A percentile compares a stretch with the other conserved stretches of the same genome.
Evolutionary conservation across 2,888 invertebrate genomes (phyloP).

Genomic region (Chymomyza procnemis): DNA sequence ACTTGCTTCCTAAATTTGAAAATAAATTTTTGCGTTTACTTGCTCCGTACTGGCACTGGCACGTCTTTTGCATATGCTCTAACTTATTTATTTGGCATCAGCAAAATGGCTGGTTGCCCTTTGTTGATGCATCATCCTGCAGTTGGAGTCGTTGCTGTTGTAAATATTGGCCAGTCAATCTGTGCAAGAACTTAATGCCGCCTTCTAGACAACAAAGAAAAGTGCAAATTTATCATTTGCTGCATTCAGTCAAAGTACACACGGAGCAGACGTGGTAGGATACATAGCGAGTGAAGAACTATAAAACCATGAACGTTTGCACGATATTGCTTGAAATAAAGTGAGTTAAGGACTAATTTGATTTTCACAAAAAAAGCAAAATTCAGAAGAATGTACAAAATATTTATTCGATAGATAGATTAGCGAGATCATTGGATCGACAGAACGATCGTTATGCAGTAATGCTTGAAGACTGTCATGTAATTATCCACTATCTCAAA

Average conservation of each 20-base stretch:
- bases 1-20: conserved; percentile 52
- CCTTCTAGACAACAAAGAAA: conserved; percentile 65
- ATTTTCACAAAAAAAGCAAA: too few species aligned
- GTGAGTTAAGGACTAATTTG: too few species aligned
- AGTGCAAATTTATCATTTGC: conserved; percentile 62
- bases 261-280: not conserved
- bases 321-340: too few species aligned
- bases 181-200: conserved; percentile 46
- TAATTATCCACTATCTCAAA: too few species aligned
- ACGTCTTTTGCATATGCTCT: conserved; percentile 41
- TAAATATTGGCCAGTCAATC: conserved; percentile 43
- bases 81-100: not conserved
- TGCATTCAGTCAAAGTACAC: conserved; percentile 24
- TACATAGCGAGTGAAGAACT: not conserved
- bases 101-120: not conserved
- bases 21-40: conserved; percentile 34
- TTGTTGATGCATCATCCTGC: not conserved
- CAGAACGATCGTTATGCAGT: too few species aligned
- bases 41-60: conserved; percentile 42
- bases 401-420: too few species aligned
- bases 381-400: too few species aligned
- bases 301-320: not conserved
- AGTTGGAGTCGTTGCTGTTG: not conserved
- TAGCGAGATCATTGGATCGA: too few species aligned
- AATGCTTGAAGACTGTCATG: too few species aligned